phyloP scores from a whole-genome alignment of 2,113 vertebrate genomes.

The Scomber scombrus region DNA sequence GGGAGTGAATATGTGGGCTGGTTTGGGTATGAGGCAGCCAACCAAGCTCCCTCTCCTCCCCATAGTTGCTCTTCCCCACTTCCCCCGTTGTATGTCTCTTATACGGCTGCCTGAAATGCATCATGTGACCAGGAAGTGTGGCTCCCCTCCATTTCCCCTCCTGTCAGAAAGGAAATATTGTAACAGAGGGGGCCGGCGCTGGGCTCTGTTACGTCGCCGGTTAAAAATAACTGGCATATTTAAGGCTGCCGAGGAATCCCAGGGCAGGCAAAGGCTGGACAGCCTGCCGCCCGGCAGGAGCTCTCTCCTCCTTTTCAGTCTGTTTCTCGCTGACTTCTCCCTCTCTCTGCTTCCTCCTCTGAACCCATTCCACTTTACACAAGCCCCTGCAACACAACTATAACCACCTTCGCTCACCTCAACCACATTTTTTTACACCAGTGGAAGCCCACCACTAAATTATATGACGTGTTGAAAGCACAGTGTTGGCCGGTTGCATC shows the following conservation, averaged over 20 bases:
- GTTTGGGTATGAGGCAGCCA: slow-evolving; percentile 57
- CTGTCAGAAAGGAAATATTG: slow-evolving; percentile 95
- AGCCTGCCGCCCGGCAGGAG: slow-evolving; percentile 82
- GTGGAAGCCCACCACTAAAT: slow-evolving; percentile 49
- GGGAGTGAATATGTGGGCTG: slow-evolving; percentile 56
- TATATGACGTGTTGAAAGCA: slow-evolving; percentile 78
- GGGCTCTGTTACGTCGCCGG: slow-evolving; percentile 90
- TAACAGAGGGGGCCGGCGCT: slow-evolving; percentile 89
- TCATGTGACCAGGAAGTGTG: slow-evolving; percentile 98
- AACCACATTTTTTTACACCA: slow-evolving; percentile 36
- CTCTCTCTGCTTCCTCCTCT: slow-evolving; percentile 46
- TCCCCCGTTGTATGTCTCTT: slow-evolving; percentile 78
- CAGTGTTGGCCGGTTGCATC: slow-evolving; percentile 21
- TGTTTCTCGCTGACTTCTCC: slow-evolving; percentile 51
- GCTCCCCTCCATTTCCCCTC: slow-evolving; percentile 96
- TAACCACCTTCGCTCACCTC: slow-evolving; percentile 38
- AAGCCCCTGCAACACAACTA: slow-evolving; percentile 32
- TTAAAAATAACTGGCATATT: slow-evolving; percentile 99
- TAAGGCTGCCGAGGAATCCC: slow-evolving; percentile 98
- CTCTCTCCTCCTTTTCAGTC: slow-evolving; percentile 58
- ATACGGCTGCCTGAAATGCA: slow-evolving; percentile 85
- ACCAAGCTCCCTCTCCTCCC: slow-evolving; percentile 62
- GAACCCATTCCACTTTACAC: slow-evolving; percentile 38
- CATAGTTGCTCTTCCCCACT: slow-evolving; percentile 52
- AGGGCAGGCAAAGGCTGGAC: slow-evolving; percentile 90